Percentiles rank a stretch among this genome's conserved stretches.
Evolutionary conservation across 2,888 invertebrate species (phyloP).

Genomic region (Dicranocentrus wangi): DNA sequence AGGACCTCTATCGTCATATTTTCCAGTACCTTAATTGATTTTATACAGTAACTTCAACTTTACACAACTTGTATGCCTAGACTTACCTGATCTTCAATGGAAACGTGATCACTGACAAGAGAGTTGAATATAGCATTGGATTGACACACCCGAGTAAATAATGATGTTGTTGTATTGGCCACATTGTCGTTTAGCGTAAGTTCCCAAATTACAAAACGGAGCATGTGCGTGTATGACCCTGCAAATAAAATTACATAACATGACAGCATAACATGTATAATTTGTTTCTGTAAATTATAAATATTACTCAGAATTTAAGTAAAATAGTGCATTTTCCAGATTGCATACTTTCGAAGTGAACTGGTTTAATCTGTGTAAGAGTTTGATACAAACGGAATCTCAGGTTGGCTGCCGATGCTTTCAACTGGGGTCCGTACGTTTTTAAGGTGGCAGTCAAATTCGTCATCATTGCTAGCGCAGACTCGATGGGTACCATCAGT

Average conservation of each 20-base stretch:
- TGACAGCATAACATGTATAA: neutral
- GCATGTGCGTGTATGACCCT: constrained; percentile 88
- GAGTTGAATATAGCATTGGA: constrained; percentile 83
- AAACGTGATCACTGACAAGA: constrained; percentile 94
- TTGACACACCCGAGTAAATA: constrained; percentile 87
- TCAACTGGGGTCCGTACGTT: constrained; percentile 91
- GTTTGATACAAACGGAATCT: constrained; percentile 94
- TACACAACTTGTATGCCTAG: no score
- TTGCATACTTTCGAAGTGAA: constrained; percentile 84
- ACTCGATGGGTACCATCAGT: constrained; percentile 92
- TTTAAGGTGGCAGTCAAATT: constrained; percentile 90
- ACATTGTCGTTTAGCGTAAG: constrained; percentile 95
- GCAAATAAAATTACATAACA: constrained; percentile 21
- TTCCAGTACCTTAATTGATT: no score
- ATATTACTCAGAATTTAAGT: neutral
- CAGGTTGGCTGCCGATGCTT: constrained; percentile 95
- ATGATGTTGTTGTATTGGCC: constrained; percentile 91
- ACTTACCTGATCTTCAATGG: constrained; percentile 97
- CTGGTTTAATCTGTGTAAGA: constrained; percentile 84
- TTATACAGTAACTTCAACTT: no score
- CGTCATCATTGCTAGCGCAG: constrained; percentile 93
- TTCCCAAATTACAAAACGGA: constrained; percentile 94
- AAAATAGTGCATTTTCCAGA: neutral
- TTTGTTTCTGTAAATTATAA: neutral
- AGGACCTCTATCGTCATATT: no score